Evolutionary conservation across 2,888 invertebrate genomes (phyloP), one percentile per base, ranked within the genome.

Genomic region (Himalopsyche anomala): DNA sequence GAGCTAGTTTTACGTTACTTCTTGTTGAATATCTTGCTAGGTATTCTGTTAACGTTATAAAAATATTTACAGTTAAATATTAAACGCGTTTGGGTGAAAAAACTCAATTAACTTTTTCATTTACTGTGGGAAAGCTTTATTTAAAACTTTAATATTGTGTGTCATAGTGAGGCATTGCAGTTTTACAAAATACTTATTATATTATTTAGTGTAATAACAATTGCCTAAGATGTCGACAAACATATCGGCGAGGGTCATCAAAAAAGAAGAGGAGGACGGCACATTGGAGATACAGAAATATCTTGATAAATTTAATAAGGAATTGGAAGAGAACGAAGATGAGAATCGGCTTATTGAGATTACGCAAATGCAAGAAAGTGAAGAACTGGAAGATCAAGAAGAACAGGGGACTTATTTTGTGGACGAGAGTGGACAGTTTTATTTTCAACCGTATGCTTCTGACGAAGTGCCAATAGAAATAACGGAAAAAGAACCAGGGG

Each of bases 241-340:
- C 28, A 51, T n/a, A 38, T 80, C 62, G 17, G 56, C 17, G 19
- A 83, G 62, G 11, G n/a, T 91, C 91, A 56, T 92, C 91, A 42
- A 92, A 92, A 87, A 92, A 92, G 2, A 94, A 92, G 89, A 92
- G 91, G 89, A 92, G 83, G 40, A 85, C 5, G 45, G 56, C 8
- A 80, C 42, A 8, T 45, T 87, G 17, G 87, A 87, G 62, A 85
- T 88, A n/a, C 87, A 87, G 90, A 87, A 91, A 91, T 88, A 90
- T 90, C 5, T 87, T 5, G 86, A 88, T 45, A 86, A 79, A 15
- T 88, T 87, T 36, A 86, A 91, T 91, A 91, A 92, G 85, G 92
- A 92, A 85, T 91, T 91, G 85, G 91, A 91, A 86, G 92, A 92
- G 83, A 91, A 91, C 42, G 90, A 90, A 5, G 84, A 86, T 11